A percentile compares a stretch with the other conserved stretches of the same genome.
Conservation (phyloP, 1,140 invertebrate genomes). For the Megalonaias nervosa region DNA sequence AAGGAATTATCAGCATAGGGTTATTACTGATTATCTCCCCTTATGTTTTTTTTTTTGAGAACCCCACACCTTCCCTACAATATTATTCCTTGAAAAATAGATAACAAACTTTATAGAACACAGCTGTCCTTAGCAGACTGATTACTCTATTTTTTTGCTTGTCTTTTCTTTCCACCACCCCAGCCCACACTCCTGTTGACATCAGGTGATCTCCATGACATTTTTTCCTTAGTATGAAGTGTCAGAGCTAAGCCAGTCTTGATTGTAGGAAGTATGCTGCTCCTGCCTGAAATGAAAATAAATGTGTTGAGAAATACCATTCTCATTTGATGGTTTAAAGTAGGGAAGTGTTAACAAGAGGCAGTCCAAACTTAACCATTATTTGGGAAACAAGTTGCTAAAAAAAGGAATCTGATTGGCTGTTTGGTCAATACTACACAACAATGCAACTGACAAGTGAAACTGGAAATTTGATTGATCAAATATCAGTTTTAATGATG, state of each 20-base stretch:
- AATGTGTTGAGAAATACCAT: not conserved
- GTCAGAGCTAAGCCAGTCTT: conserved; percentile 45
- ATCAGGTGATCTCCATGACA: conserved; percentile 58
- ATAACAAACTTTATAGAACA: no score
- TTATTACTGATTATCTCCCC: no score
- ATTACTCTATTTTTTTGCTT: conserved; percentile 12
- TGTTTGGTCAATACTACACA: no score
- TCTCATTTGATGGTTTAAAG: not conserved
- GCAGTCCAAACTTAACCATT: not conserved
- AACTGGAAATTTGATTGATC: no score
- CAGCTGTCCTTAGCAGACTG: no score
- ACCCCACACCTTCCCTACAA: no score
- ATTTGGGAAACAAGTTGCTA: not conserved
- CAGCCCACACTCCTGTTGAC: conserved; percentile 54
- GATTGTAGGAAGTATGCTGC: conserved; percentile 55
- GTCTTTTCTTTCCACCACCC: conserved; percentile 62
- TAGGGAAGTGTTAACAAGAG: not conserved
- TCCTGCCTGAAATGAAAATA: conserved; percentile 22
- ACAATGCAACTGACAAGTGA: no score
- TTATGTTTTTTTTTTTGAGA: no score
- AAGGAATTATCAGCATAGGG: no score
- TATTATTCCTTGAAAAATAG: no score
- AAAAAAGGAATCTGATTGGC: not conserved
- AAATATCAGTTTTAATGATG: no score
- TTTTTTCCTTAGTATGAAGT: conserved; percentile 50